Base-by-base conservation (phyloP, 2,113 vertebrate species). In the Leptobrachium ailaonicum region DNA sequence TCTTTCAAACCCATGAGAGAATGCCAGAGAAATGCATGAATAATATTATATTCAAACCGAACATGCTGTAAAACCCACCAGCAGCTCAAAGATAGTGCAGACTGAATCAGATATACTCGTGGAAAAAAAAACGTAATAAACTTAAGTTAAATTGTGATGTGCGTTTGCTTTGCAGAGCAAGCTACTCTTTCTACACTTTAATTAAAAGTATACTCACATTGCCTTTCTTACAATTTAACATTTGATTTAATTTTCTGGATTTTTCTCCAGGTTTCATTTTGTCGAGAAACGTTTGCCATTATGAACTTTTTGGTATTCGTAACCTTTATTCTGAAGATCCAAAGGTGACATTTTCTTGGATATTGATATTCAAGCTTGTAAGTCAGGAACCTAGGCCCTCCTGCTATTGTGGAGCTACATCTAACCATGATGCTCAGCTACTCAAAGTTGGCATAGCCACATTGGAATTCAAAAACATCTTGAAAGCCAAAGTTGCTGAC, bases 1-100 rank as follows among this genome's bases (percentile, higher is more conserved):
- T 79, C 6, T 7, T 40, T 54, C 70, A 73, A 40, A 40, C 77
- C 41, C 60, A 53, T 44, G 77, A 79, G 77, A 79, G 69, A 66
- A 66, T 40, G 60, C 77, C 69, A 64, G 32, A 66, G 71, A 79
- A 66, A n/a, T 14, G 60, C 58, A 64, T 72, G 69, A 73, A 73
- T 79, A 79, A 54, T 40, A 79, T 77, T 56, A 68, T 6, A 70
- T 70, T 79, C 64, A 71, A 63, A 72, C 56, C 50, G 69, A 77
- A 71, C 45, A n/a, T 6, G 14, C 66, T 66, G 10, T 60, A 75
- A 40, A 66, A 64, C 5, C 43, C n/a, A 58, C 50, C 77, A 72
- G 32, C 53, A 72, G 44, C 60, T 53, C 11, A 41, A 56, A 68
- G 41, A 63, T 42, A 45, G 43, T 71, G 44, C 67, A 78, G 76